Evolutionary conservation across 2,888 invertebrate genomes (phyloP).

Genomic region (Theodoxus fluviatilis): DNA sequence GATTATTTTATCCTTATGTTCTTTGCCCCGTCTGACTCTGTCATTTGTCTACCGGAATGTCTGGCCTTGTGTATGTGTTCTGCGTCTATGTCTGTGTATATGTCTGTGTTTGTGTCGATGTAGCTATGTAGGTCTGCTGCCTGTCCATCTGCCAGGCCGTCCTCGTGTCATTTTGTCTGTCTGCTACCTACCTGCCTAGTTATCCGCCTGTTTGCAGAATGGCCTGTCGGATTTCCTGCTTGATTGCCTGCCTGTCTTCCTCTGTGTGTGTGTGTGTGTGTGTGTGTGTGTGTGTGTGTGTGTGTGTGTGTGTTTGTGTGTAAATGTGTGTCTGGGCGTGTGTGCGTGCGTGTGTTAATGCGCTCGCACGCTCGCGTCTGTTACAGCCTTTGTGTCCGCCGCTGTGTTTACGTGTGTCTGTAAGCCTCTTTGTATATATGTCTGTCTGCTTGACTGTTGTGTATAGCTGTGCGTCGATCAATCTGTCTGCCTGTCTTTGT

Average conservation of each 20-base stretch:
- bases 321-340: neutral
- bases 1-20: too few relatives aligned
- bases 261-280: conserved; percentile 16
- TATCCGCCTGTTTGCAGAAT: too few relatives aligned
- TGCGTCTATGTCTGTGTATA: conserved; percentile 3
- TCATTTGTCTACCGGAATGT: too few relatives aligned
- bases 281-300: conserved; percentile 2
- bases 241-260: too few relatives aligned
- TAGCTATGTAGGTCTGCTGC: neutral
- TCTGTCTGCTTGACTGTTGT: neutral
- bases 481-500: conserved; percentile 7
- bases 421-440: conserved; percentile 4
- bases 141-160: neutral
- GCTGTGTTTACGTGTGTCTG: neutral
- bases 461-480: neutral
- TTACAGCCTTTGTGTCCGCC: neutral
- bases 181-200: too few relatives aligned
- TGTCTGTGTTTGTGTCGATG: conserved; percentile 8
- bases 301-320: neutral
- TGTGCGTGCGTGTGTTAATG: neutral
- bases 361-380: neutral
- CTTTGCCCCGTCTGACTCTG: too few relatives aligned
- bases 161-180: neutral
- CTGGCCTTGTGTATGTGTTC: neutral
- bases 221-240: too few relatives aligned